These are phyloP conservation scores for Anastatus disparis DNA, from an alignment of 1,140 invertebrate genomes.

Conservation along the genomic window DNA sequence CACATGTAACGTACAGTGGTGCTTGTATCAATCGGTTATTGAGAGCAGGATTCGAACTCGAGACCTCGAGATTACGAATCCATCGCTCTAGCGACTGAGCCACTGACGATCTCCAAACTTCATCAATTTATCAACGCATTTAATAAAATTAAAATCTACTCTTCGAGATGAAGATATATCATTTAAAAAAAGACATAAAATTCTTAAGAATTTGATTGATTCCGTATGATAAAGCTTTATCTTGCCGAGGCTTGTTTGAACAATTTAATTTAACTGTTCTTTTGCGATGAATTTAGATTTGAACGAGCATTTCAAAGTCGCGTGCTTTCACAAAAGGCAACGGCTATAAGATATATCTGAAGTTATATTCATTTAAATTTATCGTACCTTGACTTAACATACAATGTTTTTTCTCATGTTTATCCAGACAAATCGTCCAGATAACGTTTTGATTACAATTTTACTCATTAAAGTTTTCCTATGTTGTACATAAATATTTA, in stretches of 20 bases:
- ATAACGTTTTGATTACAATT: background rate
- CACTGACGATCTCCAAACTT: too few relatives aligned
- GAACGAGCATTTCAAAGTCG: constrained; percentile 3
- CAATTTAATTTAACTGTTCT: background rate
- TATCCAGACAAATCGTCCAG: background rate
- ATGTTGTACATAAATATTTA: background rate
- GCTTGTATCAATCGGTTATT: too few relatives aligned
- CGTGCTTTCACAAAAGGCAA: background rate
- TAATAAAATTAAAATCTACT: too few relatives aligned
- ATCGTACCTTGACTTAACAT: background rate
- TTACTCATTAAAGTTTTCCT: too few relatives aligned
- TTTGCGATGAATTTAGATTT: background rate
- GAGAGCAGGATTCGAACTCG: too few relatives aligned
- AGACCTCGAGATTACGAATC: too few relatives aligned
- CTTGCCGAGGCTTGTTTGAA: constrained; percentile 1
- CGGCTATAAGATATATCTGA: too few relatives aligned
- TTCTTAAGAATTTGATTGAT: background rate
- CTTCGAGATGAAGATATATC: constrained; percentile 4
- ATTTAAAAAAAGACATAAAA: background rate
- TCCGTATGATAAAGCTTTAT: constrained; percentile 7
- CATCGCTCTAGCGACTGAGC: too few relatives aligned
- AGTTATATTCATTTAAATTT: background rate
- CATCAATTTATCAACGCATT: too few relatives aligned
- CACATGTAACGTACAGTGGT: too few relatives aligned
- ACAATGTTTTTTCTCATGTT: background rate